Base-by-base conservation (phyloP, 2,888 invertebrate genomes). In the Brachyptera risi region DNA sequence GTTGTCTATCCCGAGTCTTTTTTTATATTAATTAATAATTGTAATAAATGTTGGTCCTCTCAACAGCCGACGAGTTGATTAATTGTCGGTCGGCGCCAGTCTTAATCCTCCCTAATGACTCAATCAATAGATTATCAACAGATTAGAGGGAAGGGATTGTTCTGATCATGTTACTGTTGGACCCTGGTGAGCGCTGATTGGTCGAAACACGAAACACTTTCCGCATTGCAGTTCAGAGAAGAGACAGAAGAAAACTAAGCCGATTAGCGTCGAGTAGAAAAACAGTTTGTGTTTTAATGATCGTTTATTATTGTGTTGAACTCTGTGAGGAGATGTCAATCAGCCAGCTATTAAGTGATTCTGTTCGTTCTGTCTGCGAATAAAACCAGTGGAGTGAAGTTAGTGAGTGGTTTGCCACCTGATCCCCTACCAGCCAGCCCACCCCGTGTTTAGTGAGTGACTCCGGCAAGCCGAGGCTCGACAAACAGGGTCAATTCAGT, bases 1-100 rank as follows among this genome's bases (percentile, higher is more conserved):
- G n/a, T n/a, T n/a, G n/a, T n/a, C n/a, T n/a, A n/a, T n/a, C n/a
- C n/a, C n/a, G n/a, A n/a, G n/a, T n/a, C n/a, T n/a, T n/a, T n/a
- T 31, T 51, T 7, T 17, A 27, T 51, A 51, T 31, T 51, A 51
- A 51, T 51, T 51, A 51, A 51, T 51, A 51, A 24, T 51, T 51
- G n/a, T n/a, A n/a, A n/a, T n/a, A 51, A 51, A 51, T 51, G 50
- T 26, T 51, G 50, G 50, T 23, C 50, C 50, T 51, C 42, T 4
- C 19, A 19, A 2, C 5, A 21, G 19, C 3, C 17, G 42, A 42
- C 27, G 7, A 31, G 7, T 51, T 51, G 50, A 51, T 51, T 51
- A n/a, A 51, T 51, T 31, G 13, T 24, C 3, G 15, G 27, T 17
- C 31, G 50, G 50, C 50, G 50, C 50, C 50, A 51, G 50, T 4